Evolutionary conservation across 35 echinoderm and acorn worm genomes (phyloP).

Genomic region (Chiridota heheva): DNA sequence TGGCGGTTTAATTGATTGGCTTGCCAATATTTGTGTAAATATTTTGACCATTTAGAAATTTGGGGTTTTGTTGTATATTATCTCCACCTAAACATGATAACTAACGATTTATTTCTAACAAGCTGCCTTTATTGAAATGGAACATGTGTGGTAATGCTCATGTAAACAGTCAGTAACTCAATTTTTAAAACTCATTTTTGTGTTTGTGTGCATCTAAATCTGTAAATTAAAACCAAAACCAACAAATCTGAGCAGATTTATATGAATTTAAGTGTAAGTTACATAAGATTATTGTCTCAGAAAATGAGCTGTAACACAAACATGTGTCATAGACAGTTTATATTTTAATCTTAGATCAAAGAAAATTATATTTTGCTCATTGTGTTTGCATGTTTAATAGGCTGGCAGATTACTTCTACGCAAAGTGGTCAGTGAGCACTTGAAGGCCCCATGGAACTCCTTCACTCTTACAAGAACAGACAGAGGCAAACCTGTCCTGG

Average conservation of each 20-base stretch:
- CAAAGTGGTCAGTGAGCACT: slow-evolving; percentile 76
- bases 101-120: too few species aligned
- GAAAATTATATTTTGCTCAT: neutral
- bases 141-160: too few species aligned
- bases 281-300: neutral
- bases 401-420: slow-evolving; percentile 70
- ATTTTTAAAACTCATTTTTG: neutral
- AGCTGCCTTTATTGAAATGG: too few species aligned
- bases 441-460: slow-evolving; percentile 69
- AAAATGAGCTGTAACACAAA: neutral
- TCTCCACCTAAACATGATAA: too few species aligned
- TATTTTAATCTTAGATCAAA: neutral
- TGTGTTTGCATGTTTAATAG: slow-evolving; percentile 35
- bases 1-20: too few species aligned
- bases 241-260: neutral
- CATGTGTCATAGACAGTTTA: neutral
- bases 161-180: too few species aligned
- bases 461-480: slow-evolving; percentile 84
- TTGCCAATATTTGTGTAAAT: too few species aligned
- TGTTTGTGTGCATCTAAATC: neutral
- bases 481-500: slow-evolving; percentile 87
- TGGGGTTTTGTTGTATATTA: too few species aligned
- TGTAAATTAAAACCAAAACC: neutral
- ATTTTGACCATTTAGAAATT: too few species aligned
- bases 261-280: neutral